Percentiles rank a stretch among this genome's conserved stretches.
phyloP scores from a whole-genome alignment of 2,797 vertebrate species.

The Champsocephalus gunnari region DNA sequence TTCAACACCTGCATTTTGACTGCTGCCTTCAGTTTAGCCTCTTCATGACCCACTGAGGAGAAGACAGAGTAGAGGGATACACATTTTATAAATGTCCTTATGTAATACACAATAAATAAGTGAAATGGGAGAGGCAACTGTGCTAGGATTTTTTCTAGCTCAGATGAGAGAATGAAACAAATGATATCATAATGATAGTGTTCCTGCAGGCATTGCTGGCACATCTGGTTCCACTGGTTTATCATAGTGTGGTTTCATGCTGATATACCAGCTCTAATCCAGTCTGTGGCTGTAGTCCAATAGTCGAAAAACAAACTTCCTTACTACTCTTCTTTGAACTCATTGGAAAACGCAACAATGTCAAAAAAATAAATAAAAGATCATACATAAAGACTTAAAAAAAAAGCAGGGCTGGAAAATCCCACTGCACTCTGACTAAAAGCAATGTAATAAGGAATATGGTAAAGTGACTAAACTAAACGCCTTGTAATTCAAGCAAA shows the following conservation, averaged over 20 bases:
- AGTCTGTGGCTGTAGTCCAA: no score
- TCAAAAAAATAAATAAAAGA: no score
- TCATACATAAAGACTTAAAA: no score
- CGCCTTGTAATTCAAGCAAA: no score
- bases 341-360: no score
- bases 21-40: constrained; percentile 52
- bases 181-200: no score
- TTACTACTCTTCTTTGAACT: no score
- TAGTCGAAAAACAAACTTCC: no score
- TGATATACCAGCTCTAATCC: not conserved
- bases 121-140: not conserved
- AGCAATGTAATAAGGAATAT: no score
- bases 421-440: no score
- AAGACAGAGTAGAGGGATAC: not conserved
- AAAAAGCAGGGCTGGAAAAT: no score
- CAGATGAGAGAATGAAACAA: not conserved
- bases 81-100: not conserved
- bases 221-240: not conserved
- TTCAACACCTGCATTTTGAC: constrained; percentile 64
- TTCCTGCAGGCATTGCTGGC: not conserved
- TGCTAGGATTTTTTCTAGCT: not conserved
- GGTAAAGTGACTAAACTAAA: no score
- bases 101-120: not conserved
- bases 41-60: constrained; percentile 60
- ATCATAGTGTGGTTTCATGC: not conserved